Conservation (phyloP, 2,888 invertebrate species). For the Epinotia nisella region DNA sequence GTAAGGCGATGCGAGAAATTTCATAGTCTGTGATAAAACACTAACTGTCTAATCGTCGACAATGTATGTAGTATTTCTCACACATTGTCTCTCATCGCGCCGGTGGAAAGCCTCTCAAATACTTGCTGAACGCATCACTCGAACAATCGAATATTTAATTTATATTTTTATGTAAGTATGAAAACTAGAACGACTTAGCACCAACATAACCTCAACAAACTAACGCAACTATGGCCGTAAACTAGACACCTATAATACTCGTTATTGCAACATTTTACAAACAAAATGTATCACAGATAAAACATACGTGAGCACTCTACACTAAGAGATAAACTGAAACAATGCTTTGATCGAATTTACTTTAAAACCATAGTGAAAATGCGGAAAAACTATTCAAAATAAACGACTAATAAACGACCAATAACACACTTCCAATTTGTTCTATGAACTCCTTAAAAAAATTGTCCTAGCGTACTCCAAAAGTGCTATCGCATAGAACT, state of each 20-base stretch:
- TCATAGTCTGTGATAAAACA: too few relatives aligned
- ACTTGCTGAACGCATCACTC: neutral
- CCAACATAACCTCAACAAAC: conserved; percentile 5
- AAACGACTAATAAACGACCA: too few relatives aligned
- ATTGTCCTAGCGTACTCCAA: neutral
- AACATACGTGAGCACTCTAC: conserved; percentile 62
- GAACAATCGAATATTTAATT: neutral
- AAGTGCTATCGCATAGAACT: too few relatives aligned
- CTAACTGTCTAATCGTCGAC: too few relatives aligned
- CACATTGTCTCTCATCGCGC: too few relatives aligned
- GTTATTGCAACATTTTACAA: conserved; percentile 76
- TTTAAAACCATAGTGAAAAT: neutral
- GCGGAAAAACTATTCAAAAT: neutral
- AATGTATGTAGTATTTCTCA: too few relatives aligned
- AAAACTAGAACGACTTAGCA: neutral
- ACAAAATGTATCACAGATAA: conserved; percentile 81
- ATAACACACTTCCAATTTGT: neutral
- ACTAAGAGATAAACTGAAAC: conserved; percentile 29
- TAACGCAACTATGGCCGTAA: conserved; percentile 22
- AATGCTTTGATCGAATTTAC: conserved; percentile 38
- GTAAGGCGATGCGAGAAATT: too few relatives aligned
- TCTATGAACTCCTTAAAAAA: neutral
- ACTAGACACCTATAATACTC: conserved; percentile 64
- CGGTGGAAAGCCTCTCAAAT: neutral
- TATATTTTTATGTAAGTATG: neutral